These are phyloP conservation scores for Dysidea cf. avara DNA, from an alignment of 37 sponge, comb jelly and placozoan genomes.

Conservation along the genomic window DNA sequence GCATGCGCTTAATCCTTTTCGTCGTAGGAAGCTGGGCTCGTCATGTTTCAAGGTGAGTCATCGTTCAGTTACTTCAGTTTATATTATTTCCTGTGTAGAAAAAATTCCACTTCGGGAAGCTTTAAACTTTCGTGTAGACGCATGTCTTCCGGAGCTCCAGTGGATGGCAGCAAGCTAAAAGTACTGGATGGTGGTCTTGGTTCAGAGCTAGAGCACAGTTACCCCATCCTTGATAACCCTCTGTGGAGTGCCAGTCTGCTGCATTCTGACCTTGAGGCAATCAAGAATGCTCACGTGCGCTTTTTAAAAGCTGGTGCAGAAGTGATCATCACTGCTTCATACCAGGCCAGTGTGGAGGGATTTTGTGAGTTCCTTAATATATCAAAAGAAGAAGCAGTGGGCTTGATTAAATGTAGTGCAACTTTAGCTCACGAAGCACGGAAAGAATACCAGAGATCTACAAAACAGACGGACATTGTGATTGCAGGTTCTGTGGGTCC, in stretches of 20 bases:
- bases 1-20: too few species aligned
- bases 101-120: too few species aligned
- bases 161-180: too few species aligned
- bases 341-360: conserved; percentile 77
- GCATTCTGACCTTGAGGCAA: conserved; percentile 42
- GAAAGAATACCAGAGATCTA: background rate
- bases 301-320: conserved; percentile 69
- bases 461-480: conserved; percentile 19
- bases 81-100: too few species aligned
- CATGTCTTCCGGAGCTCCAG: too few species aligned
- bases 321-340: conserved; percentile 74
- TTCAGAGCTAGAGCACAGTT: too few species aligned
- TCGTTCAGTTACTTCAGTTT: too few species aligned
- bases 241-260: conserved; percentile 85
- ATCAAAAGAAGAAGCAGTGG: conserved; percentile 29
- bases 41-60: too few species aligned
- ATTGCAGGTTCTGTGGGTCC: conserved; percentile 94
- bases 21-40: too few species aligned
- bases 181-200: too few species aligned
- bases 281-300: conserved; percentile 49
- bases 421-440: conserved; percentile 67
- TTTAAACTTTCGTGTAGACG: too few species aligned
- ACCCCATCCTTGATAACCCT: conserved; percentile 55
- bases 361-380: conserved; percentile 43
- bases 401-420: conserved; percentile 59